Evolutionary conservation across 2,113 vertebrate species (phyloP), one percentile per base, ranked within the genome.

Genomic region (Mobula hypostoma): DNA sequence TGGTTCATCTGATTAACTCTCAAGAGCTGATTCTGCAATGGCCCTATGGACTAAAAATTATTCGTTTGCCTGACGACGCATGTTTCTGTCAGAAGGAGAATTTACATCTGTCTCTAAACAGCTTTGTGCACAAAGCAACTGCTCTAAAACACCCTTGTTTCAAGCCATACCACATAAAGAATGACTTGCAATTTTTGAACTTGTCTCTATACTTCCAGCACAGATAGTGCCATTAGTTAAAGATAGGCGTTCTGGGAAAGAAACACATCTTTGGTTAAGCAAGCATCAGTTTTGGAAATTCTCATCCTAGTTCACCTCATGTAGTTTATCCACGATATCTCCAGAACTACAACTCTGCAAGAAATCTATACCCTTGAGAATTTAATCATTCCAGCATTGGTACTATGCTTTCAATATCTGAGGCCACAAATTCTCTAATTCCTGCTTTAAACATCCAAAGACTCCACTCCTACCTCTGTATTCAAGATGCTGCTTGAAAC

Each of bases 1-100:
- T 63, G 85, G 85, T 88, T 88, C 66, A 88, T 88, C 85, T 88
- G 85, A 88, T 66, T 88, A 88, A 88, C 27, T 66, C 85, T 32
- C 85, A 88, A 63, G 85, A 88, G 85, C 58, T 88, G 85, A 61
- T 66, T 61, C 85, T 88, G 11, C 29, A 66, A 63, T 88, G 85
- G 61, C 58, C 85, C 58, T 17, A 14, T 15, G 85, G 85, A 61
- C 85, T 88, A 58, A 88, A 88, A 15, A 7, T 66, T 63, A 32
- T 66, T 88, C n/a, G 29, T 32, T 88, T 88, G 58, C 85, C 58
- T 32, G 14, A 5, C 5, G 29, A 66, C 32, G 61, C 58, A 32
- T 66, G 85, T 32, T 88, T 66, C 29, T 66, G 85, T n/a, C 58
- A 66, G 58, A 88, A 88, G 27, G 61, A 66, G 58, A 88, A 88